Conservation (phyloP, 2,113 vertebrate species). For the Microtus richardsoni region DNA sequence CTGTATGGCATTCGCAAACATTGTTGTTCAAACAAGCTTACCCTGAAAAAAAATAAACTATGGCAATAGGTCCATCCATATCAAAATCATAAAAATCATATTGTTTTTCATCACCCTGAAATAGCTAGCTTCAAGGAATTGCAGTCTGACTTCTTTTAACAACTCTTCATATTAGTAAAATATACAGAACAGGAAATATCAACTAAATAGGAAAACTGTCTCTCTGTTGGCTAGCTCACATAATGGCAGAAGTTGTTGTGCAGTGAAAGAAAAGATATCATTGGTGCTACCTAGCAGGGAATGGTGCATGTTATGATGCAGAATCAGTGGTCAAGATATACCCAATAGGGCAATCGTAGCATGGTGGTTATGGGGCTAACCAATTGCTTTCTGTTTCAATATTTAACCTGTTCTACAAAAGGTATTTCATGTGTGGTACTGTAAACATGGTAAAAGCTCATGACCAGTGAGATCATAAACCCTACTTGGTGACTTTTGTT, state of each 20-base stretch:
- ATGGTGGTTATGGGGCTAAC: not conserved
- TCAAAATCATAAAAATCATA: not conserved
- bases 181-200: not conserved
- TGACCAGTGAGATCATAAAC: not conserved
- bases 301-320: not conserved
- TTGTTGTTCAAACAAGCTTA: not conserved
- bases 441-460: not conserved
- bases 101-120: not conserved
- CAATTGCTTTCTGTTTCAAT: not conserved
- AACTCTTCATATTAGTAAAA: not conserved
- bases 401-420: too few species aligned
- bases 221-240: not conserved
- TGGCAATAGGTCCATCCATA: not conserved
- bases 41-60: not conserved
- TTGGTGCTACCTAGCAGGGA: not conserved
- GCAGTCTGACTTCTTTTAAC: not conserved
- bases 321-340: not conserved
- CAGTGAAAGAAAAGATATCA: not conserved
- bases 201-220: not conserved
- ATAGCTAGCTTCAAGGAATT: not conserved
- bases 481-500: too few species aligned
- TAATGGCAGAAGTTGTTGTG: not conserved
- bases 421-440: not conserved
- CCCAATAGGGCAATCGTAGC: too few species aligned
- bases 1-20: too few species aligned